Percentiles rank a stretch among this genome's conserved stretches.
phyloP scores from a whole-genome alignment of 2,113 vertebrate species.

The Psettodes erumei region DNA sequence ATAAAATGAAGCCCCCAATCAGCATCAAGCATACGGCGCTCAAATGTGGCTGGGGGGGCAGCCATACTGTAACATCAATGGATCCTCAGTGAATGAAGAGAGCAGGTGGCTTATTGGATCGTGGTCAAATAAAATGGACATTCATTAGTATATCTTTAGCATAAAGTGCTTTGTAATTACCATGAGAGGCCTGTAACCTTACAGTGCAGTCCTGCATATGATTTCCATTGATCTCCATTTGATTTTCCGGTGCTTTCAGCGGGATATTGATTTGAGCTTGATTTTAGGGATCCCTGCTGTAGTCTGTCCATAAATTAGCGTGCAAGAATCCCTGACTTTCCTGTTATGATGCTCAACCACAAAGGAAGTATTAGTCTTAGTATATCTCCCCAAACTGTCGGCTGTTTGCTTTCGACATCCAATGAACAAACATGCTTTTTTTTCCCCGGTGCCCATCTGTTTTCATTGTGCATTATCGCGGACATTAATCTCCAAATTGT shows the following conservation, averaged over 20 bases:
- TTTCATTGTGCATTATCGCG: conserved; percentile 47
- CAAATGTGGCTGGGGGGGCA: conserved; percentile 21
- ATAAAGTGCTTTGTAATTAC: conserved; percentile 75
- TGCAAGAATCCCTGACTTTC: conserved; percentile 29
- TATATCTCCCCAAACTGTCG: conserved; percentile 42
- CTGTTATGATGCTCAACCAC: conserved; percentile 45
- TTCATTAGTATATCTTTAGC: conserved; percentile 75
- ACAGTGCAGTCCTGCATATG: conserved; percentile 45
- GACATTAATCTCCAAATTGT: conserved; percentile 49
- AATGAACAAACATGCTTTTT: conserved; percentile 57
- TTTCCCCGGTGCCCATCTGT: conserved; percentile 55
- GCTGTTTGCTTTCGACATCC: conserved; percentile 45
- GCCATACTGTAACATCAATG: conserved; percentile 35
- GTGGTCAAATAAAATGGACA: conserved; percentile 69
- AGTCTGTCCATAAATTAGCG: conserved; percentile 50
- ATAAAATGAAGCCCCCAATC: conserved; percentile 23
- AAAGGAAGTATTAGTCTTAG: conserved; percentile 29
- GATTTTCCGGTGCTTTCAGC: conserved; percentile 58
- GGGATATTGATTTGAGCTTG: conserved; percentile 66
- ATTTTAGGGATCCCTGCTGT: conserved; percentile 53
- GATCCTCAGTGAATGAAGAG: conserved; percentile 39
- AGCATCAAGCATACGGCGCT: conserved; percentile 52
- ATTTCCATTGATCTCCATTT: conserved; percentile 67
- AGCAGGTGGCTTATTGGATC: conserved; percentile 76
- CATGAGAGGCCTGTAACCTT: conserved; percentile 34